A percentile compares a stretch with the other conserved stretches of the same genome.
Evolutionary conservation across 2,797 vertebrate genomes (phyloP).

Genomic region (Geotrypetes seraphini): DNA sequence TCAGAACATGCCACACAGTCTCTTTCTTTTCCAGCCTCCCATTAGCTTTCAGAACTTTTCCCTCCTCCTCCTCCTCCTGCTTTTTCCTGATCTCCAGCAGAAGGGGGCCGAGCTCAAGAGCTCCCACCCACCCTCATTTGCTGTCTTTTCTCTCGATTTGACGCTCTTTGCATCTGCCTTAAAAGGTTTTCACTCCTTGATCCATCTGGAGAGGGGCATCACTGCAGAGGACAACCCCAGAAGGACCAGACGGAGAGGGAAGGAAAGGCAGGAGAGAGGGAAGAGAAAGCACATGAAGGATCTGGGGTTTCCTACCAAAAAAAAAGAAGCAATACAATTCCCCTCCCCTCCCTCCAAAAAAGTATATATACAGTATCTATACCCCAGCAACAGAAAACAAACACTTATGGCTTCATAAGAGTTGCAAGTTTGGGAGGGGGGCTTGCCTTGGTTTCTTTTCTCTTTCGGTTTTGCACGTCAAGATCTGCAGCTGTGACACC

Average conservation of each 20-base stretch:
- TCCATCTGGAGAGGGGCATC: slow-evolving; percentile 35
- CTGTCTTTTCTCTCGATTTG: slow-evolving; percentile 31
- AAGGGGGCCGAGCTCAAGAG: slow-evolving; percentile 10
- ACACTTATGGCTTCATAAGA: slow-evolving; percentile 48
- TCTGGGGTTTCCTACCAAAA: slow-evolving; percentile 1
- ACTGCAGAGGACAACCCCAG: slow-evolving; percentile 20
- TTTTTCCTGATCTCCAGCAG: slow-evolving; percentile 14
- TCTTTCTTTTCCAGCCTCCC: too few species aligned
- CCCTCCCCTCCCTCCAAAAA: not conserved
- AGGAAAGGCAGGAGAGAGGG: slow-evolving; percentile 13
- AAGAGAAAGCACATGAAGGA: slow-evolving; percentile 3
- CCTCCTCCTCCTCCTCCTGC: slow-evolving; percentile 16
- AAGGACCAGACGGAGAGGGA: slow-evolving; percentile 26
- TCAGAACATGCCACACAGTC: slow-evolving; percentile 10
- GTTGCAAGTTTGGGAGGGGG: slow-evolving; percentile 9
- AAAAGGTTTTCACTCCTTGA: slow-evolving; percentile 35
- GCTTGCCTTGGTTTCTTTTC: slow-evolving; percentile 14
- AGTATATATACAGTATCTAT: not conserved
- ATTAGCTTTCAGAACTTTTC: slow-evolving; percentile 7
- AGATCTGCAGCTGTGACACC: slow-evolving; percentile 11
- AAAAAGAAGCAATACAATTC: not conserved
- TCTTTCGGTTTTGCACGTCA: not conserved
- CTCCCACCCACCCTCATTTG: slow-evolving; percentile 37
- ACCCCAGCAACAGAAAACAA: slow-evolving; percentile 10
- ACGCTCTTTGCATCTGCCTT: slow-evolving; percentile 33